These are phyloP conservation scores for Fragariocoptes setiger DNA, from an alignment of 1,140 invertebrate genomes.

Conservation along the genomic window DNA sequence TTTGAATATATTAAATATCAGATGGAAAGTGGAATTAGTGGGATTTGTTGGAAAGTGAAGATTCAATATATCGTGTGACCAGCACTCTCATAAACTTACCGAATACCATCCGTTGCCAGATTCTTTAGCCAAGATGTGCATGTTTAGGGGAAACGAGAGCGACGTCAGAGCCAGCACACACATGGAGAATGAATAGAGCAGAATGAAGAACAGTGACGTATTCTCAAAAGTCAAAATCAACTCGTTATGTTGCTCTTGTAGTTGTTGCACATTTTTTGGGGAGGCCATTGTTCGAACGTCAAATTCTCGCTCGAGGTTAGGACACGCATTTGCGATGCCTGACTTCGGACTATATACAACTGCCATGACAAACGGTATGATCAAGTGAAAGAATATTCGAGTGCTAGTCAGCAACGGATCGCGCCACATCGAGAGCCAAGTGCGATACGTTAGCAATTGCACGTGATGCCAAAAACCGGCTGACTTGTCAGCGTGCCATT, in stretches of 20 bases:
- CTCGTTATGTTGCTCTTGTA: background rate
- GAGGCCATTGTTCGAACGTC: background rate
- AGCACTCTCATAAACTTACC: too few species aligned
- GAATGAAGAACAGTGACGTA: background rate
- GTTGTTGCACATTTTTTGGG: background rate
- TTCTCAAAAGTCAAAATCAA: background rate
- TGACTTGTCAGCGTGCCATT: too few species aligned
- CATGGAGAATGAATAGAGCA: background rate
- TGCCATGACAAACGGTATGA: slow-evolving; percentile 6
- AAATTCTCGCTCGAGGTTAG: background rate
- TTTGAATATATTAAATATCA: too few species aligned
- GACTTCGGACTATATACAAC: background rate
- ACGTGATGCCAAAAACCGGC: slow-evolving; percentile 2
- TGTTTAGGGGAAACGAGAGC: slow-evolving; percentile 49
- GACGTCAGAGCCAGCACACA: slow-evolving; percentile 20
- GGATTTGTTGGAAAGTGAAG: too few species aligned
- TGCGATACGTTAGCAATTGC: slow-evolving; percentile 2
- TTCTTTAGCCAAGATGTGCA: slow-evolving; percentile 39
- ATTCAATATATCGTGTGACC: too few species aligned
- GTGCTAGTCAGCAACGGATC: slow-evolving; percentile 6
- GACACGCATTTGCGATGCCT: background rate
- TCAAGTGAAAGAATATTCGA: slow-evolving; percentile 4
- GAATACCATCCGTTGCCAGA: slow-evolving; percentile 95
- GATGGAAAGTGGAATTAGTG: too few species aligned
- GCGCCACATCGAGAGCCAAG: slow-evolving; percentile 2